phyloP scores from a whole-genome alignment of 1,140 invertebrate species.

The Brachionus plicatilis region DNA sequence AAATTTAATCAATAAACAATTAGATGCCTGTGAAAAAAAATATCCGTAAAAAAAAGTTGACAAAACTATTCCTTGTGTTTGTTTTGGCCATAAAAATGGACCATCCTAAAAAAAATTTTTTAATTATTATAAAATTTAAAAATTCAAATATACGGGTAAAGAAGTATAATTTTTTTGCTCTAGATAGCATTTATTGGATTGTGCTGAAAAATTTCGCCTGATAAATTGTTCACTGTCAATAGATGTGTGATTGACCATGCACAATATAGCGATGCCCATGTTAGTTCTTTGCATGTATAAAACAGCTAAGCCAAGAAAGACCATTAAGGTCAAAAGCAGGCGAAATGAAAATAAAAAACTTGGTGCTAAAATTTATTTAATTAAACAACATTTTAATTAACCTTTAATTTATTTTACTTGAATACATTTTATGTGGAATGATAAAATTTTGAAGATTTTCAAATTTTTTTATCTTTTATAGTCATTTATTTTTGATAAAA shows the following conservation, averaged over 20 bases:
- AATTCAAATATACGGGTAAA: neutral
- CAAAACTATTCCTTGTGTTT: conserved; percentile 50
- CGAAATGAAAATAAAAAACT: neutral
- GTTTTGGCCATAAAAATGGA: conserved; percentile 51
- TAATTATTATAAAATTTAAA: neutral
- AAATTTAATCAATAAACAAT: neutral
- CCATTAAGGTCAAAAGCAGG: neutral
- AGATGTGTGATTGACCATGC: conserved; percentile 63
- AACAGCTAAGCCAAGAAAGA: conserved; percentile 11
- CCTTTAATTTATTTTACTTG: too few relatives aligned
- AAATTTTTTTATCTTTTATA: too few relatives aligned
- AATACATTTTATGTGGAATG: too few relatives aligned
- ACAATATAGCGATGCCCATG: conserved; percentile 79
- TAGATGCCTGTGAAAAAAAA: conserved; percentile 16
- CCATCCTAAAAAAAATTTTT: conserved; percentile 45
- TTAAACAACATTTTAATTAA: neutral
- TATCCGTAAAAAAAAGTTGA: conserved; percentile 43
- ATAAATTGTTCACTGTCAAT: neutral
- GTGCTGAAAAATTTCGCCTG: neutral
- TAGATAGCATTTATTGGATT: neutral
- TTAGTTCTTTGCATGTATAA: conserved; percentile 76
- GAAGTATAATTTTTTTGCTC: neutral
- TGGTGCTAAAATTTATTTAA: neutral
- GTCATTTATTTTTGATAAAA: too few relatives aligned
- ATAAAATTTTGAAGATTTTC: too few relatives aligned